phyloP scores from a whole-genome alignment of 2,113 vertebrate species.

The Scortum barcoo region DNA sequence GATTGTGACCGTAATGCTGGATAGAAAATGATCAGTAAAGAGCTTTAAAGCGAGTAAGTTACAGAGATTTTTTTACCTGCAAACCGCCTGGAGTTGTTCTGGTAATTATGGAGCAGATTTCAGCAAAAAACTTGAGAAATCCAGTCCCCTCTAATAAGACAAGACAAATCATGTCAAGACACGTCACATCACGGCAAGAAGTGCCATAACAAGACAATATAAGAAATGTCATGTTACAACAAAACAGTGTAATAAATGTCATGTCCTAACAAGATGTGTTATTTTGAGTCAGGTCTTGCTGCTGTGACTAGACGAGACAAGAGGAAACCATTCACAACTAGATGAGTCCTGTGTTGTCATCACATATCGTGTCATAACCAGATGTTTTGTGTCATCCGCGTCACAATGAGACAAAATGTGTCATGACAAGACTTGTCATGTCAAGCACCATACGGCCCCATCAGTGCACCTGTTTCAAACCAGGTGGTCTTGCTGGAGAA shows the following conservation, averaged over 20 bases:
- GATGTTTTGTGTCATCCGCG: no score
- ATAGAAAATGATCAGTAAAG: not conserved
- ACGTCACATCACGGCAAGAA: not conserved
- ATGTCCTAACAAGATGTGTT: not conserved
- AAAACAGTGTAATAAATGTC: not conserved
- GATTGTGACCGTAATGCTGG: not conserved
- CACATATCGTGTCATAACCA: no score
- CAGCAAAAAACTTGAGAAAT: not conserved
- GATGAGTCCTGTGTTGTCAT: not conserved
- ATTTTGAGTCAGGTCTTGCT: not conserved
- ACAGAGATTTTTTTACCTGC: not conserved
- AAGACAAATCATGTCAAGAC: no score
- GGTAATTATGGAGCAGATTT: not conserved
- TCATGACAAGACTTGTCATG: not conserved
- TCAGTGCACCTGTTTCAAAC: not conserved
- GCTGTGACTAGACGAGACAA: not conserved
- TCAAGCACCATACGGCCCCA: not conserved
- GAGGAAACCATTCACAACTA: not conserved
- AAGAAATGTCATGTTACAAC: not conserved
- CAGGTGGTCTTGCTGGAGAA: constrained; percentile 7
- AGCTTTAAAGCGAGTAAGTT: not conserved
- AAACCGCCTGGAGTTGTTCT: not conserved
- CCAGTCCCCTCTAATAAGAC: not conserved
- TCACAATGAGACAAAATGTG: not conserved
- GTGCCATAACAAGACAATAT: not conserved